Evolutionary conservation across 2,888 invertebrate species (phyloP).

Genomic region (Thyatira batis): DNA sequence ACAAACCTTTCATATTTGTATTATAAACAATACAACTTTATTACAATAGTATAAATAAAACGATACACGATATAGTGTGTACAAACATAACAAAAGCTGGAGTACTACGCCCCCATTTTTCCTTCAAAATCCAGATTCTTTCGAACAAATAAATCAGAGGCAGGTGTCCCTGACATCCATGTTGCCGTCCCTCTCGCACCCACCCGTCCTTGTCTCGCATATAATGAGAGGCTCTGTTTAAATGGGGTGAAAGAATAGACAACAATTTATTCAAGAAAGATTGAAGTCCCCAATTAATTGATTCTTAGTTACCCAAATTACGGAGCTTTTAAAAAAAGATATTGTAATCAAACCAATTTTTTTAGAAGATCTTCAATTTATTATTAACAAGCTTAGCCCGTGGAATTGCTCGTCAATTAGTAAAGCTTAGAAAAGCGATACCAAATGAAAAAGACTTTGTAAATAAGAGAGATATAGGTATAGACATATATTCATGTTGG

Average conservation of each 20-base stretch:
- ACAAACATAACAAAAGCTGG: slow-evolving; percentile 13
- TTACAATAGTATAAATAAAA: slow-evolving; percentile 22
- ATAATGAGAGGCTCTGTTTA: slow-evolving; percentile 31
- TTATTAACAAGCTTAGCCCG: no score
- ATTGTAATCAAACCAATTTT: neutral
- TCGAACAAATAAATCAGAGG: slow-evolving; percentile 61
- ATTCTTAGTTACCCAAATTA: slow-evolving; percentile 24
- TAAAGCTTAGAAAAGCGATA: no score
- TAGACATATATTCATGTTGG: no score
- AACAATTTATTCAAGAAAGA: slow-evolving; percentile 36
- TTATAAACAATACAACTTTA: slow-evolving; percentile 19
- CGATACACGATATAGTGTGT: slow-evolving; percentile 20
- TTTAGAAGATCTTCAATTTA: slow-evolving; percentile 15
- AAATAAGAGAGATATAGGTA: no score
- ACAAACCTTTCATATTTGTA: no score
- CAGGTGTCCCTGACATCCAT: slow-evolving; percentile 54
- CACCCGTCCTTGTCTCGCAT: slow-evolving; percentile 22
- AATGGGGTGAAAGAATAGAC: slow-evolving; percentile 17
- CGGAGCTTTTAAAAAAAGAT: slow-evolving; percentile 8
- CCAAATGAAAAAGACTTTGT: no score
- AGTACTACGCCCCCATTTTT: slow-evolving; percentile 21
- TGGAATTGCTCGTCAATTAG: no score
- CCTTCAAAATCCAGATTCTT: slow-evolving; percentile 54
- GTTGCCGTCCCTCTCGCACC: slow-evolving; percentile 21
- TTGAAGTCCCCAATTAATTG: slow-evolving; percentile 28